These are phyloP conservation scores for Albula goreensis DNA, from an alignment of 2,113 vertebrate genomes.

Conservation along the genomic window DNA sequence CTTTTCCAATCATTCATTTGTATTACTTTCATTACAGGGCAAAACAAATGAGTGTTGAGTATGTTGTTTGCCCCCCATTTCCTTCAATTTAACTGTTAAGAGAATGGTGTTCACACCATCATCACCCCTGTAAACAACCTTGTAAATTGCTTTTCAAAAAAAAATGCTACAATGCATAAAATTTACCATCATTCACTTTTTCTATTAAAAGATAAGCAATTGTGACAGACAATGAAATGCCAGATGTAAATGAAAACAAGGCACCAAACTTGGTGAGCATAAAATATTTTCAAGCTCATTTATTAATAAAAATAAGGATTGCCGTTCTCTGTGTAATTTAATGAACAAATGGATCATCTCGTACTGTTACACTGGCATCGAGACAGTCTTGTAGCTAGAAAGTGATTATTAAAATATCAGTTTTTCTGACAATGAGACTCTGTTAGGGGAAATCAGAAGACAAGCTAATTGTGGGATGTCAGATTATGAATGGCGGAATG, in stretches of 20 bases:
- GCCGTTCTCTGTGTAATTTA: not conserved
- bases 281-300: not conserved
- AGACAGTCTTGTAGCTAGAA: not conserved
- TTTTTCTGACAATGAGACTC: constrained; percentile 15
- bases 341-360: not conserved
- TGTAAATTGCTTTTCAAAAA: not conserved
- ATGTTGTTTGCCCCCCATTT: not conserved
- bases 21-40: not conserved
- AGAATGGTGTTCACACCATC: not conserved
- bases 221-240: not conserved
- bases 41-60: not conserved
- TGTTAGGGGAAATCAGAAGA: constrained; percentile 15
- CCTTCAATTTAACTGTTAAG: not conserved
- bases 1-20: not conserved
- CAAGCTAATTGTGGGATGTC: constrained; percentile 21
- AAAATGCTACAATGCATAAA: not conserved
- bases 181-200: not conserved
- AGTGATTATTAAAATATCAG: constrained; percentile 21
- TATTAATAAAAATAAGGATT: not conserved
- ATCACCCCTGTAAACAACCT: not conserved
- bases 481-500: not conserved
- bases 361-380: not conserved
- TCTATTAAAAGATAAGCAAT: not conserved
- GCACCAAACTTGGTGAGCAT: not conserved
- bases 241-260: constrained; percentile 13